phyloP scores from a whole-genome alignment of 2,797 vertebrate genomes.

The Sphenopsis melanotis region DNA sequence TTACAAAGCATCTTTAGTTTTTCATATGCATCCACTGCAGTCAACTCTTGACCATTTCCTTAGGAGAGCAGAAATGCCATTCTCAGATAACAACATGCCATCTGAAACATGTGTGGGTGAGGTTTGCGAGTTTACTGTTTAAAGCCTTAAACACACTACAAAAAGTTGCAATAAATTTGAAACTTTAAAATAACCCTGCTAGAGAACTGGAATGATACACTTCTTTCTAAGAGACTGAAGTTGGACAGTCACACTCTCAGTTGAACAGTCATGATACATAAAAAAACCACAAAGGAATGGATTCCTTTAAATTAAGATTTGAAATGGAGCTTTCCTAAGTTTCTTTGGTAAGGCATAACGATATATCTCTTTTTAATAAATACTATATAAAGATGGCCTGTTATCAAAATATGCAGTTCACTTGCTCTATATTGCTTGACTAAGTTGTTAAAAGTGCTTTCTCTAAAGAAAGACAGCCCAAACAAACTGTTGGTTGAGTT shows the following conservation, averaged over 20 bases:
- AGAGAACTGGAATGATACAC: neutral
- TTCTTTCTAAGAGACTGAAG: neutral
- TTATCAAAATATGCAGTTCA: neutral
- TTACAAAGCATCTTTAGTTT: neutral
- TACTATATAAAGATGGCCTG: neutral
- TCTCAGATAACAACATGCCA: neutral
- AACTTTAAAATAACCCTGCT: neutral
- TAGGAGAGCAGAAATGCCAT: neutral
- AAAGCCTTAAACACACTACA: neutral
- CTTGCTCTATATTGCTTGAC: neutral
- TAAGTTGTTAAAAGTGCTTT: neutral
- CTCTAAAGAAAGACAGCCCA: neutral
- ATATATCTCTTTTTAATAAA: neutral
- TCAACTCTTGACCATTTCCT: neutral
- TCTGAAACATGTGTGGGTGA: neutral
- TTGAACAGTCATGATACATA: neutral
- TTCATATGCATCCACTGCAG: neutral
- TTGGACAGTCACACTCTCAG: neutral
- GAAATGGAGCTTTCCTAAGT: neutral
- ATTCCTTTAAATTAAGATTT: neutral
- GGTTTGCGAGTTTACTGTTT: neutral
- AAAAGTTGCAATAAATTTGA: neutral
- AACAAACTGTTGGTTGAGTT: neutral
- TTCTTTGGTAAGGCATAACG: neutral
- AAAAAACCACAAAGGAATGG: neutral